These are phyloP conservation scores for Borostomias antarcticus DNA, from an alignment of 2,797 vertebrate species.

Conservation along the genomic window DNA sequence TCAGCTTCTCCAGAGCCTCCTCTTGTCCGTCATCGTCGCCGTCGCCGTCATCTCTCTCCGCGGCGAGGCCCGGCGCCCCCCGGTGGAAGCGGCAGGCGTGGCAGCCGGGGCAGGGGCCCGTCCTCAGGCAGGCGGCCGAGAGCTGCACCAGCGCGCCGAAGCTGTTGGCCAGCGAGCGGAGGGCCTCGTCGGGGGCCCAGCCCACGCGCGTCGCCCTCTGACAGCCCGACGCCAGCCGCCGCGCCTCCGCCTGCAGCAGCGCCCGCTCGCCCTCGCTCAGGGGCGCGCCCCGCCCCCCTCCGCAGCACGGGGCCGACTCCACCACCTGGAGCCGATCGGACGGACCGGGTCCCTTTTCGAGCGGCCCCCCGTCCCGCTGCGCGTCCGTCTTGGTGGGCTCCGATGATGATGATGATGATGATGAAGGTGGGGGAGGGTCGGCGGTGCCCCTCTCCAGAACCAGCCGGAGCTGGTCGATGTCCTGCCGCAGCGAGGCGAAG, in stretches of 20 bases:
- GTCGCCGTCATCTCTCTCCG: conserved; percentile 51
- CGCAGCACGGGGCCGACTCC: conserved; percentile 46
- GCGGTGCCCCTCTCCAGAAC: conserved; percentile 78
- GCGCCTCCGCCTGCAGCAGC: conserved; percentile 85
- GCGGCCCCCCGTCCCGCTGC: conserved; percentile 41
- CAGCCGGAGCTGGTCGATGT: conserved; percentile 84
- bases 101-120: conserved; percentile 84
- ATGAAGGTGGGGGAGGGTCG: conserved; percentile 65
- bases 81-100: conserved; percentile 69
- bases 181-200: conserved; percentile 86
- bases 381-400: conserved; percentile 1
- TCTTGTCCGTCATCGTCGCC: conserved; percentile 64
- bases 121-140: conserved; percentile 84
- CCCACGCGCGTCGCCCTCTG: conserved; percentile 87
- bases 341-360: conserved; percentile 51
- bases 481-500: conserved; percentile 82
- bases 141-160: conserved; percentile 89
- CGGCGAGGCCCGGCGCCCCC: background rate
- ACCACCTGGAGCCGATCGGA: conserved; percentile 64
- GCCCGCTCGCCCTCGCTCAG: conserved; percentile 84
- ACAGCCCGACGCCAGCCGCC: conserved; percentile 86
- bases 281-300: conserved; percentile 58
- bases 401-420: background rate
- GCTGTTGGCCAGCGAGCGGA: conserved; percentile 81
- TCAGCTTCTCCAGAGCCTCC: conserved; percentile 82